Percentiles rank a stretch among this genome's conserved stretches.
Conservation (phyloP, 2,797 vertebrate species). For the Cuniculus paca region DNA sequence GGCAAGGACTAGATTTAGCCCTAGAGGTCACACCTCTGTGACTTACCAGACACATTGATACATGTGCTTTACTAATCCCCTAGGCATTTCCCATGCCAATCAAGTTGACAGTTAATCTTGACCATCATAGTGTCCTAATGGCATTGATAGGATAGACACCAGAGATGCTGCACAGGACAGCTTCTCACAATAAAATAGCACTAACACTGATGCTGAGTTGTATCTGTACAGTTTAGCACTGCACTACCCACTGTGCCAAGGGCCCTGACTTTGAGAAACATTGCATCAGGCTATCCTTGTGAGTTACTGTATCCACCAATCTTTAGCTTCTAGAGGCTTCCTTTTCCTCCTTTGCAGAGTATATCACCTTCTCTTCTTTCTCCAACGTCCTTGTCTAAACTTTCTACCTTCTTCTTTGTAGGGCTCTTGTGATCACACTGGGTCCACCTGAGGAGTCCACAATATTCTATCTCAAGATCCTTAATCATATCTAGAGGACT, state of each 20-base stretch:
- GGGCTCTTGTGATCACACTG: background rate
- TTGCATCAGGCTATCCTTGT: rapidly evolving
- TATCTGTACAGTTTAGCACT: rapidly evolving
- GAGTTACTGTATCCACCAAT: rapidly evolving
- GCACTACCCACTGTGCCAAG: rapidly evolving
- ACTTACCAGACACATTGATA: background rate
- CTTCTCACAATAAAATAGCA: rapidly evolving
- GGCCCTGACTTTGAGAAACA: background rate
- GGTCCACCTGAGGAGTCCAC: background rate
- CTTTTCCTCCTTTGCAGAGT: background rate
- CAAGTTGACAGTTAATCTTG: background rate
- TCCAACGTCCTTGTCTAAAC: background rate
- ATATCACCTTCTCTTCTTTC: background rate
- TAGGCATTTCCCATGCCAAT: background rate
- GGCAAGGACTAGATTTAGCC: background rate
- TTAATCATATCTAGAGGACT: background rate
- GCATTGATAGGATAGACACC: background rate
- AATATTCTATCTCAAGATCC: background rate
- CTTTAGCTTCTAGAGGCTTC: background rate
- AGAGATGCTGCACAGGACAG: background rate
- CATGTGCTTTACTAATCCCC: background rate
- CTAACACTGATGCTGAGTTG: too few relatives aligned
- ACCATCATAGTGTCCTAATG: background rate
- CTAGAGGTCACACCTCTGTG: background rate
- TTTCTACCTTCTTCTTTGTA: background rate